A percentile compares a stretch with the other conserved stretches of the same genome.
phyloP scores from a whole-genome alignment of 2,113 vertebrate species.

The Geococcyx californianus region DNA sequence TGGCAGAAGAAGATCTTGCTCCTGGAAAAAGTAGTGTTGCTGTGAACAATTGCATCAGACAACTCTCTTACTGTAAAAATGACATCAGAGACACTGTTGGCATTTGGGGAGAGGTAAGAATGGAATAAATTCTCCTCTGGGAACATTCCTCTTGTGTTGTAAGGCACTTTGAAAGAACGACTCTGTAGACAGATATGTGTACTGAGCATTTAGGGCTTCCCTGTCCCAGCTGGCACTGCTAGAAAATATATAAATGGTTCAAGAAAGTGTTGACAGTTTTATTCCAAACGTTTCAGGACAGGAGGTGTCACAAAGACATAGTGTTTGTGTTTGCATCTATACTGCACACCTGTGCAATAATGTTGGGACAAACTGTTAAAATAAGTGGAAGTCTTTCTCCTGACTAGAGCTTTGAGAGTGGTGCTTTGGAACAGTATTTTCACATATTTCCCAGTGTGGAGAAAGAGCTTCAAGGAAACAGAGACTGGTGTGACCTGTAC shows the following conservation, averaged over 20 bases:
- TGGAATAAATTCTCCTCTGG: neutral
- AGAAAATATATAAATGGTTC: neutral
- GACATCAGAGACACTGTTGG: conserved; percentile 95
- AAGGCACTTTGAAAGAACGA: neutral
- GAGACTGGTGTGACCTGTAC: neutral
- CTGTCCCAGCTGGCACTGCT: neutral
- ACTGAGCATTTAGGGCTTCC: neutral
- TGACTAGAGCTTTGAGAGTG: neutral
- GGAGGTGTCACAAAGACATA: neutral
- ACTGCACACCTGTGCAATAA: neutral
- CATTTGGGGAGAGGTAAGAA: conserved; percentile 94
- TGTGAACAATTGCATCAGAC: conserved; percentile 95
- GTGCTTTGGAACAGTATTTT: neutral
- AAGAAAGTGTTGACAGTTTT: neutral
- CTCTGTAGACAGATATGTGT: neutral
- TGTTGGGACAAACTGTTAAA: neutral
- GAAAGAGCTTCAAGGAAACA: neutral
- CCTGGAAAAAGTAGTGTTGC: conserved; percentile 91
- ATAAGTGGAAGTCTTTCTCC: neutral
- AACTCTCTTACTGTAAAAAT: conserved; percentile 97
- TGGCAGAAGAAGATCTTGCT: conserved; percentile 91
- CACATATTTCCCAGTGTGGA: neutral
- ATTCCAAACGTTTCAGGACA: neutral
- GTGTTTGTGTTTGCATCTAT: fast-evolving
- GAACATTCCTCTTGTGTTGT: neutral